Base-by-base conservation (phyloP, 2,797 vertebrate species). In the Schizothorax lantsangensis region DNA sequence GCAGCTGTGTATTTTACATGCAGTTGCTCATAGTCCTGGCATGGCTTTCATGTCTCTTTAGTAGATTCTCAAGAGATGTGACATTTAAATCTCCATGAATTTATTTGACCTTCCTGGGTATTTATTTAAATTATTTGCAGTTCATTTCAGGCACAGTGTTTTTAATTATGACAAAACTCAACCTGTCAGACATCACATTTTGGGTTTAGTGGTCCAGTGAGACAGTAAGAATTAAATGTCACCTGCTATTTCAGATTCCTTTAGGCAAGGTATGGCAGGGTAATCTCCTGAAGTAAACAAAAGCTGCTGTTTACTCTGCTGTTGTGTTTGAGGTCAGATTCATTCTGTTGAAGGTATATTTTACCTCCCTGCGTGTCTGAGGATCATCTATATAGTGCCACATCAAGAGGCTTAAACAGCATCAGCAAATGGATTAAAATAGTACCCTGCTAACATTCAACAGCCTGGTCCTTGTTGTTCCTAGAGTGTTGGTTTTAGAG, bases 21-120 rank as follows among this genome's bases (percentile, higher is more conserved):
- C 57, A 7, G 23, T 54, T 10, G 36, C 69, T 88, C 43, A 83
- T 88, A 85, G 49, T 86, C 36, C 69, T 38, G 86, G 77, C 40
- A n/a, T 30, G 15, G 45, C 79, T 57, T 84, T 86, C 54, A 59
- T 40, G 52, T 43, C 19, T 86, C 49, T 75, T 57, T 40, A 17
- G 47, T 74, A 77, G 59, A 88, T 80, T 66, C 79, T 86, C 69
- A 89, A 68, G 62, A 88, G 80, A 83, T 52, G 5, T 81, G 84
- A 83, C 85, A 83, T 68, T 69, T 71, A 69, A 82, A 77, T 77
- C 17, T 86, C 64, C 8, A n/a, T 59, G 6, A 30, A 75, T 64
- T 82, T 3, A 17, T 49, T 79, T 79, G 33, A 75, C 83, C 74
- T 77, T 80, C 74, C 69, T 30, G 40, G 26, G 33, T 66, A 73